phyloP scores from a whole-genome alignment of 2,888 invertebrate species.

The Drosophila neoperkinsi region DNA sequence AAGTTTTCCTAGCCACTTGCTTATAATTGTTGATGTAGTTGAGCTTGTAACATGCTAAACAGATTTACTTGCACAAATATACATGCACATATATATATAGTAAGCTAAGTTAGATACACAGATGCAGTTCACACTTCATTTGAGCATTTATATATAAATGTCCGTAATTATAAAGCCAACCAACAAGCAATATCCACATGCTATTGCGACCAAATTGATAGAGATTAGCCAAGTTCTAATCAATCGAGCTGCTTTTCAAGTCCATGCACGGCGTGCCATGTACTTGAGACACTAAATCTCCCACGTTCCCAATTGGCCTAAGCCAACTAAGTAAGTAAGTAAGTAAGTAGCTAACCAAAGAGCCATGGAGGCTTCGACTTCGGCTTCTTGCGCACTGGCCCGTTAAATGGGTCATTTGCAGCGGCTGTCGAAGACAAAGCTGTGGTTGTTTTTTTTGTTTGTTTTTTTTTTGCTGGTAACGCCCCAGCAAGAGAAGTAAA shows the following conservation, averaged over 20 bases:
- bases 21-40: conserved; percentile 18
- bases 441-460: conserved; percentile 45
- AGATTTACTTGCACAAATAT: conserved; percentile 37
- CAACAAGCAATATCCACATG: background rate
- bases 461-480: conserved; percentile 39
- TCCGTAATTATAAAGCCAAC: conserved; percentile 32
- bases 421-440: conserved; percentile 71
- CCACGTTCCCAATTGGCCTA: conserved; percentile 71
- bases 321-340: conserved; percentile 25
- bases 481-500: conserved; percentile 61
- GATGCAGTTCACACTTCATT: conserved; percentile 70
- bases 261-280: conserved; percentile 16
- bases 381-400: conserved; percentile 68
- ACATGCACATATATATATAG: conserved; percentile 10
- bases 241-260: conserved; percentile 45
- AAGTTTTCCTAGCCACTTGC: conserved; percentile 22
- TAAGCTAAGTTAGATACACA: background rate
- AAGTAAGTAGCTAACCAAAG: conserved; percentile 31
- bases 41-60: conserved; percentile 66
- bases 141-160: conserved; percentile 63
- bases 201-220: conserved; percentile 3
- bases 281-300: conserved; percentile 59
- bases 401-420: conserved; percentile 79
- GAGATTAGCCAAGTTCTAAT: conserved; percentile 49
- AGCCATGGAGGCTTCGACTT: conserved; percentile 10